Percentiles rank a stretch among this genome's conserved stretches.
Evolutionary conservation across 35 echinoderm and acorn worm genomes (phyloP).

Genomic region (Ptychodera flava): DNA sequence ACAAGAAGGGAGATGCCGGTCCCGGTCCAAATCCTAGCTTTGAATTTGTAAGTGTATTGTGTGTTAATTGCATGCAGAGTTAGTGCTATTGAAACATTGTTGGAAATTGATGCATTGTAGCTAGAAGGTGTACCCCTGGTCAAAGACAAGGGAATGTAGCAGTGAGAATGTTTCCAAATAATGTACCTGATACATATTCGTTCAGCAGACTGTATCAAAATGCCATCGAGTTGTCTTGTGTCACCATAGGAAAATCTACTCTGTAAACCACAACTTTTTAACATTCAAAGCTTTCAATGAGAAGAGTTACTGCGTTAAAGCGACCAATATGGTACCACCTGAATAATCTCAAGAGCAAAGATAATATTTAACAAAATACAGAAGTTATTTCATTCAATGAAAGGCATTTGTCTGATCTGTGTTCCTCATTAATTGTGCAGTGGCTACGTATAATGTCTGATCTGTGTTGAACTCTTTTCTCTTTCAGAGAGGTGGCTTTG

Average conservation of each 20-base stretch:
- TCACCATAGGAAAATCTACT: no score
- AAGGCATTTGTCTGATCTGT: background rate
- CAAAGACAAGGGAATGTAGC: background rate
- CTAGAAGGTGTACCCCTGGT: background rate
- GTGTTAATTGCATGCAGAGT: no score
- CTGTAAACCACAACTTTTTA: no score
- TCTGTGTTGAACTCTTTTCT: background rate
- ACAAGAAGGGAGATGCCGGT: conserved; percentile 97
- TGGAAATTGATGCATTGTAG: background rate
- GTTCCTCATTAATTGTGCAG: background rate
- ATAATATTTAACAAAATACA: background rate
- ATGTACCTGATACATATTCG: background rate
- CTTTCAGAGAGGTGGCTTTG: conserved; percentile 20
- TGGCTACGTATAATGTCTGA: background rate
- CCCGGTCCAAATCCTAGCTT: conserved; percentile 66
- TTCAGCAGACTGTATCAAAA: background rate
- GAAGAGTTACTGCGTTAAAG: no score
- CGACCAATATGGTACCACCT: no score
- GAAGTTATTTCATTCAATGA: background rate
- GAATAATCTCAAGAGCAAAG: background rate
- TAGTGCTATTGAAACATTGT: background rate
- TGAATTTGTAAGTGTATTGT: conserved; percentile 81
- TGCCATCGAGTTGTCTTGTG: no score
- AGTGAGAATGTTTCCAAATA: background rate
- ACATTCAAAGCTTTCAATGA: no score